phyloP scores from a whole-genome alignment of 2,797 vertebrate species.

The Liparis tanakae region DNA sequence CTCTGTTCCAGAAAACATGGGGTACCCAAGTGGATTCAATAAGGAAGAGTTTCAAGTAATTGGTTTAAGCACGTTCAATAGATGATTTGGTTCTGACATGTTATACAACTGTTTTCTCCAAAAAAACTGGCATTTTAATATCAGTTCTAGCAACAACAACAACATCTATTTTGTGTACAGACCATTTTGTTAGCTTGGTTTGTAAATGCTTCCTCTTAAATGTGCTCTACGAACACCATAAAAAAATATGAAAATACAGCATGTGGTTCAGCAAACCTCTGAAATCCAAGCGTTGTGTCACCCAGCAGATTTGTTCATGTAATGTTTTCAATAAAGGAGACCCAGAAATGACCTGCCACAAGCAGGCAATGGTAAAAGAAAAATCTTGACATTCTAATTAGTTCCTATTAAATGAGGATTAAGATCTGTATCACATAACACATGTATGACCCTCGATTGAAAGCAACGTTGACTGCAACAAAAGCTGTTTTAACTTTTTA shows the following conservation, averaged over 20 bases:
- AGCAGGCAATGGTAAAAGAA: background rate
- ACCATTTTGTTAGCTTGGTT: background rate
- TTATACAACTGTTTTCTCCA: background rate
- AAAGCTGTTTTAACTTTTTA: slow-evolving; percentile 25
- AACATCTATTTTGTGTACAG: background rate
- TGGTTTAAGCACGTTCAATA: slow-evolving; percentile 1
- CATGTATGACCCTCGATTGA: background rate
- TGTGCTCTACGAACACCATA: background rate
- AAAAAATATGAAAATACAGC: background rate
- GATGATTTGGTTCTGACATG: background rate
- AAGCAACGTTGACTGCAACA: background rate
- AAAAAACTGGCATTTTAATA: background rate
- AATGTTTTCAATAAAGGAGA: background rate
- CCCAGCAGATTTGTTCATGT: background rate
- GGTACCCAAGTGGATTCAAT: background rate
- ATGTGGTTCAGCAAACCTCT: background rate
- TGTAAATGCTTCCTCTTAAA: background rate
- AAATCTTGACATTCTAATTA: background rate
- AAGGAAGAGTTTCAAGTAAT: background rate
- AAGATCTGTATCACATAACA: background rate
- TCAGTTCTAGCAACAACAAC: background rate
- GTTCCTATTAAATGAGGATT: background rate
- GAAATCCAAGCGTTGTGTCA: background rate
- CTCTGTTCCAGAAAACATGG: slow-evolving; percentile 12
- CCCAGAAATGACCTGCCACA: background rate